phyloP scores from a whole-genome alignment of 1,140 invertebrate species.

The Tetramorium parvispinum region DNA sequence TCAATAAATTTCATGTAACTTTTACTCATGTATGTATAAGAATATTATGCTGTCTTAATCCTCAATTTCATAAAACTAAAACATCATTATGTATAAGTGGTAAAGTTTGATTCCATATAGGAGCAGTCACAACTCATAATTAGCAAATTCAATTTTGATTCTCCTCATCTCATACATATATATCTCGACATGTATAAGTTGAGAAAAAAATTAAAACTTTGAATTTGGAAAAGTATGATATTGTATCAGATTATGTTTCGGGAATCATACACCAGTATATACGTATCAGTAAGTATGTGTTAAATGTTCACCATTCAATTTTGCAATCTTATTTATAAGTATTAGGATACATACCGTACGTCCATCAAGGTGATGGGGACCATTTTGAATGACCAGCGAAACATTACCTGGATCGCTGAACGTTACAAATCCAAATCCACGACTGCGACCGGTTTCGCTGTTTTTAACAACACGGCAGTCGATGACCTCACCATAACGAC shows the following conservation, averaged over 20 bases:
- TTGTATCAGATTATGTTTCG: not conserved
- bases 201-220: not conserved
- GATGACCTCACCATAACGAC: slow-evolving; percentile 97
- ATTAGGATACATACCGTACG: slow-evolving; percentile 89
- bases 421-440: slow-evolving; percentile 98
- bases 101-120: not conserved
- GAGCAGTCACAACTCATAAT: not conserved
- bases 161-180: too few species aligned
- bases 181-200: too few species aligned
- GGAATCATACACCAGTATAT: not conserved
- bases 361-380: slow-evolving; percentile 96
- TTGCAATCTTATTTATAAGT: slow-evolving; percentile 19
- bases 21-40: not conserved
- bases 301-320: not conserved
- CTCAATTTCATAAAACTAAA: not conserved
- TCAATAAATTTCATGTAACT: not conserved
- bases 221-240: not conserved
- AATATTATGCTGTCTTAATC: not conserved
- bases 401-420: slow-evolving; percentile 97
- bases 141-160: not conserved
- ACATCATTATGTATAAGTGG: not conserved
- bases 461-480: slow-evolving; percentile 99
- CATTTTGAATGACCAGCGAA: slow-evolving; percentile 94
- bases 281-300: not conserved
- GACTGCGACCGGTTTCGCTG: slow-evolving; percentile 97